Percentiles rank a stretch among this genome's conserved stretches.
These are phyloP conservation scores for Rhinoderma darwinii DNA, from an alignment of 2,113 vertebrate species.

Conservation along the genomic window DNA sequence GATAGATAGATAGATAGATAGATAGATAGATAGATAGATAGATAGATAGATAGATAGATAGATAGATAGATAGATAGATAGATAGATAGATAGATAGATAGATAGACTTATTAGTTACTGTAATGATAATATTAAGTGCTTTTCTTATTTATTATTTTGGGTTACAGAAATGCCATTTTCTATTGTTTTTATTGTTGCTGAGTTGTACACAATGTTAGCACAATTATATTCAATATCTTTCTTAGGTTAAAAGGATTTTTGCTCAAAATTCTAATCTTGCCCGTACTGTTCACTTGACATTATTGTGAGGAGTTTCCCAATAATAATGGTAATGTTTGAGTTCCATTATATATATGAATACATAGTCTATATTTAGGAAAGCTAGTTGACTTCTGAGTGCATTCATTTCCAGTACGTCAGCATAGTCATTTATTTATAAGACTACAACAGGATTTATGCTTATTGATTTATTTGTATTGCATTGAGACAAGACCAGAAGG, in stretches of 20 bases:
- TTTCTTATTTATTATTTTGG: not conserved
- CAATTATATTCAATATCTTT: not conserved
- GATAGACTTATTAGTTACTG: too few relatives aligned
- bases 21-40: too few relatives aligned
- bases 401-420: not conserved
- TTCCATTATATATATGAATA: not conserved
- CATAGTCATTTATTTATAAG: conserved; percentile 14
- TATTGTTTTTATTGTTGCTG: not conserved
- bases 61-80: too few relatives aligned
- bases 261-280: not conserved
- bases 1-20: too few relatives aligned
- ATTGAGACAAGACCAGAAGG: not conserved
- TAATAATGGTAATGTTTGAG: not conserved
- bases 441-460: not conserved
- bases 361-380: conserved; percentile 11
- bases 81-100: too few relatives aligned
- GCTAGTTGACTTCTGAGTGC: not conserved
- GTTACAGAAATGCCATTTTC: not conserved
- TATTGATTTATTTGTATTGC: not conserved
- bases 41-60: too few relatives aligned
- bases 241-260: not conserved
- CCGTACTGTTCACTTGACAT: not conserved
- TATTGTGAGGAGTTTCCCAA: not conserved
- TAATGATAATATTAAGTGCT: too few relatives aligned
- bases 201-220: not conserved